These are phyloP conservation scores for Calidris pygmaea DNA, from an alignment of 2,113 vertebrate genomes.

Conservation along the genomic window DNA sequence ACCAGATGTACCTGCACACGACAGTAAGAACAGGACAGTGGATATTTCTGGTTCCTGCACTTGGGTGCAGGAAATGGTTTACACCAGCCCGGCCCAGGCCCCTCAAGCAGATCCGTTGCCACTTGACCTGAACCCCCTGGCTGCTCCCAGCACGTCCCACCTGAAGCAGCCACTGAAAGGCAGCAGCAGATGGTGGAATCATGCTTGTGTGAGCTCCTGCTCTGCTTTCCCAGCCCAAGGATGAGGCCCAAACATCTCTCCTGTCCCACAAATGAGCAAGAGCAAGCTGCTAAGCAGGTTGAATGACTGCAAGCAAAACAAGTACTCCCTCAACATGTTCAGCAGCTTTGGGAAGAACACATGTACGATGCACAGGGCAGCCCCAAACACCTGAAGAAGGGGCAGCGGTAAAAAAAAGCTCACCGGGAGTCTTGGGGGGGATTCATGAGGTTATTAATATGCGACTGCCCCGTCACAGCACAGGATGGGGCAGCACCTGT, in stretches of 20 bases:
- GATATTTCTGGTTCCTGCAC: neutral
- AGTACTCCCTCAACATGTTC: conserved; percentile 53
- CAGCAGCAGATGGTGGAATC: neutral
- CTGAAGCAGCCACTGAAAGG: neutral
- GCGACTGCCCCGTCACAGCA: neutral
- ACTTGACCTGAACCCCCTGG: neutral
- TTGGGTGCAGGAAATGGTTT: neutral
- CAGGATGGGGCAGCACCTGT: neutral
- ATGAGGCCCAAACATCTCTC: neutral
- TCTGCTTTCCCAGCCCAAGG: neutral
- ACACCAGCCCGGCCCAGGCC: neutral
- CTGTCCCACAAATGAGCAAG: conserved; percentile 15
- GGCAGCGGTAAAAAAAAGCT: neutral
- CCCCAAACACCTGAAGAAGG: neutral
- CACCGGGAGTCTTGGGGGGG: neutral
- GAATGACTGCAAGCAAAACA: conserved; percentile 53
- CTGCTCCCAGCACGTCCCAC: neutral
- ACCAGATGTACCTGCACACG: neutral
- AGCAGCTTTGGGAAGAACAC: conserved; percentile 1
- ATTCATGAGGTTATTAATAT: neutral
- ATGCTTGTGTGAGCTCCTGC: neutral
- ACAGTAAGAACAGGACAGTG: neutral
- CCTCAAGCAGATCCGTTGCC: neutral
- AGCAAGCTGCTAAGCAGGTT: conserved; percentile 51
- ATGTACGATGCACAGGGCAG: neutral